Base-by-base conservation (phyloP, 2,888 invertebrate species). In the Hypomecis punctinalis region DNA sequence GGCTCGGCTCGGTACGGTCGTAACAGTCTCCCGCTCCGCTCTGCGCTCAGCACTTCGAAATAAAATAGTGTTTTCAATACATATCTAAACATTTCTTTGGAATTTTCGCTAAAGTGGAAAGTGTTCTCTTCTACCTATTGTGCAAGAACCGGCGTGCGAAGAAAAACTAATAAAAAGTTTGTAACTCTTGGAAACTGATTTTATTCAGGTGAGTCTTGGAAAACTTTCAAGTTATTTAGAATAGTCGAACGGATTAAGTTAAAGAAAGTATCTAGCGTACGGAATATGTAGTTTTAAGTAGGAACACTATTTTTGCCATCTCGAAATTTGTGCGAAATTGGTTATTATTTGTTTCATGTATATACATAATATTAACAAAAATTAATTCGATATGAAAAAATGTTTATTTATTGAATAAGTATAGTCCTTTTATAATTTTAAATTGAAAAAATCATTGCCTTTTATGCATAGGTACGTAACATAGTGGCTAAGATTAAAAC, bases 1-100 rank as follows among this genome's bases (percentile, higher is more conserved):
- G 81, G 72, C 79, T 63, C 76, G 72, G 77, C 64, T 71, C 74
- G 67, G 77, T 67, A 72, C 83, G 79, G 83, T 80, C 80, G 83
- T 68, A 75, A 71, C 71, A 72, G 68, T 72, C 72, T 72, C 54
- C 58, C 68, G 71, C 66, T 65, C 60, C 66, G 62, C 57, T 36
- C 51, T 51, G 59, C 63, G 56, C 36, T 55, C 36, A 42, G 43
- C 46, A 48, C 40, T 13, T 45, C 52, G 13, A n/a, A 42, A 42
- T 36, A 23, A 35, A 35, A 11, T 23, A 52, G 61, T 61, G 61
- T 48, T 7, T 60, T 46, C 45, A 13, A 13, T 11, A 35, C 61
- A 54, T 54, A 60, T 53, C 37, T 8, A 53, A 60, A 11, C 36
- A 42, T 48, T 42, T 11, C 5, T 23, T 40, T 4, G 5, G 11